phyloP scores from a whole-genome alignment of 2,113 vertebrate species.

The Chaetura pelagica region DNA sequence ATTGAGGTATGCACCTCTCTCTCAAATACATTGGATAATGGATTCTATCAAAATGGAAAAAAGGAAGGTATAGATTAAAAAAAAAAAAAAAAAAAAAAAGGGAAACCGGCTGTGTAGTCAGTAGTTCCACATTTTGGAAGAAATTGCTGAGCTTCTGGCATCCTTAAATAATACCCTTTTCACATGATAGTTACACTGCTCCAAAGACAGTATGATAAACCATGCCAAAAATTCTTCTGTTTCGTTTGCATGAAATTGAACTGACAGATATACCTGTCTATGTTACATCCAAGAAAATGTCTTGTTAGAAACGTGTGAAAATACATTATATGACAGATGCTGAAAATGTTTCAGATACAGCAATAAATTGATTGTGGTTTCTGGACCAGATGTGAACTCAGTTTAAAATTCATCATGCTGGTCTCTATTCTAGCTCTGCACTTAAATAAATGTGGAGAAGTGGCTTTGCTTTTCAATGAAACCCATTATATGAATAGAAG shows the following conservation, averaged over 20 bases:
- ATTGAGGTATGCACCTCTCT: conserved; percentile 8
- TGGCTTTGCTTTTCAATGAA: conserved; percentile 63
- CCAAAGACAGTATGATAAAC: conserved; percentile 69
- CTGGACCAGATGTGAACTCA: conserved; percentile 78
- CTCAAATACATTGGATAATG: conserved; percentile 38
- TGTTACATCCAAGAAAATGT: conserved; percentile 78
- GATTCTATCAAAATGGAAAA: conserved; percentile 59
- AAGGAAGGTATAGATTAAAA: conserved; percentile 36
- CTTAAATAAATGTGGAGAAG: conserved; percentile 70
- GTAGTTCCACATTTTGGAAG: conserved; percentile 71
- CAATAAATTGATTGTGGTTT: conserved; percentile 77
- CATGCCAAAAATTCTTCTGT: conserved; percentile 76
- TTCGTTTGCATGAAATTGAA: conserved; percentile 77
- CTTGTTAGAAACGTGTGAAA: conserved; percentile 80
- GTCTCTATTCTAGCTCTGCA: conserved; percentile 54
- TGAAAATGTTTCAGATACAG: conserved; percentile 78
- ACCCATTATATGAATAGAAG: conserved; percentile 47
- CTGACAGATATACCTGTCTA: conserved; percentile 81
- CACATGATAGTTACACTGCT: conserved; percentile 70
- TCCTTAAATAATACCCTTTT: conserved; percentile 73
- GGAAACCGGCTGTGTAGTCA: conserved; percentile 60
- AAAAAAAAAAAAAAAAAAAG: neutral
- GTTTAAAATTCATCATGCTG: conserved; percentile 74
- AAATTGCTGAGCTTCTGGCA: conserved; percentile 66
- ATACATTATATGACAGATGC: conserved; percentile 78